Conservation (phyloP, 2,113 vertebrate species). For the Craseonycteris thonglongyai region DNA sequence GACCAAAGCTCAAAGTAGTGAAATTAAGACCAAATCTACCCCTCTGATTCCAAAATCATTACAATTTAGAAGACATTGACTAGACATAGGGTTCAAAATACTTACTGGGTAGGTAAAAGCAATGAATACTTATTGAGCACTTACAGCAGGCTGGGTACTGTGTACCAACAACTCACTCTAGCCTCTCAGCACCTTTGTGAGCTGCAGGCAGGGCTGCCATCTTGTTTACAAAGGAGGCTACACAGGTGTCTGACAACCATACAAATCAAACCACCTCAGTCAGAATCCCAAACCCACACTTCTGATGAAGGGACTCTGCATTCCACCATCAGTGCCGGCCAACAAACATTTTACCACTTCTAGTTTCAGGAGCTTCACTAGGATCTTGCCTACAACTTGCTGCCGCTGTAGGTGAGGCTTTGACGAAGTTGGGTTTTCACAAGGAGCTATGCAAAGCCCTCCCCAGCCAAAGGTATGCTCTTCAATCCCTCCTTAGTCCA, state of each 20-base stretch:
- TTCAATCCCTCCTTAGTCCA: not conserved
- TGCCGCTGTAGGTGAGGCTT: not conserved
- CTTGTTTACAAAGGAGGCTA: not conserved
- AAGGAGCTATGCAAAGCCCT: not conserved
- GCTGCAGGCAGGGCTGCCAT: not conserved
- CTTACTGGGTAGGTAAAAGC: not conserved
- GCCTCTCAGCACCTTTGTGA: not conserved
- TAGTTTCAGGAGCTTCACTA: not conserved
- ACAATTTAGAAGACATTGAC: not conserved
- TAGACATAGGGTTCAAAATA: not conserved
- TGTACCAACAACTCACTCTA: not conserved
- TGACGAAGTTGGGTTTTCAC: not conserved
- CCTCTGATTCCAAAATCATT: not conserved
- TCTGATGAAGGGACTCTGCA: not conserved
- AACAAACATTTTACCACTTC: not conserved
- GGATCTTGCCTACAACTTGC: not conserved
- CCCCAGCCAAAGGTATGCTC: not conserved
- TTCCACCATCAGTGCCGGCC: too few relatives aligned
- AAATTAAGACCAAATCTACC: not conserved
- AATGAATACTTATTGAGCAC: not conserved
- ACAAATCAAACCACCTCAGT: not conserved
- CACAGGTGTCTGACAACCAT: not conserved
- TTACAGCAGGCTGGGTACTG: not conserved
- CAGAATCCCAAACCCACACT: not conserved
- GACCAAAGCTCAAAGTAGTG: not conserved